Evolutionary conservation across 2,888 invertebrate genomes (phyloP).

Genomic region (Pocota personata): DNA sequence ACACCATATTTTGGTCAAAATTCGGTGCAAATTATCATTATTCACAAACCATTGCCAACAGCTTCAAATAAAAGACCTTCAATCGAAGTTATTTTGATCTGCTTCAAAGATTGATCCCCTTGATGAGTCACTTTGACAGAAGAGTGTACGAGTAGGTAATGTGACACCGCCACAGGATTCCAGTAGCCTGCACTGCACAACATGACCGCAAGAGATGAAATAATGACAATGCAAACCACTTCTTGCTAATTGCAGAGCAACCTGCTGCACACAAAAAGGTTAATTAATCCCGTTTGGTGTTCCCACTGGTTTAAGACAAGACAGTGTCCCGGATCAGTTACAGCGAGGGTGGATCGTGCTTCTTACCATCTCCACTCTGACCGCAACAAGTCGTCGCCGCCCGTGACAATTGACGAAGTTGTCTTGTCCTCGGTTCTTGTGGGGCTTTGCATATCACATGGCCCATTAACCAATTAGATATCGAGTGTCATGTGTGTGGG

Average conservation of each 20-base stretch:
- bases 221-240: constrained; percentile 50
- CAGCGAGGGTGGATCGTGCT: constrained; percentile 67
- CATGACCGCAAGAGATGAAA: constrained; percentile 61
- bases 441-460: constrained; percentile 66
- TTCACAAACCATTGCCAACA: background rate
- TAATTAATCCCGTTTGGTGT: constrained; percentile 68
- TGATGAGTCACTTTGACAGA: constrained; percentile 33
- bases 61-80: background rate
- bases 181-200: background rate
- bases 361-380: constrained; percentile 11
- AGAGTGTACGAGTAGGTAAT: too few relatives aligned
- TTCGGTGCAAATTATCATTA: constrained; percentile 25
- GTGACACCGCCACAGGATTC: constrained; percentile 29
- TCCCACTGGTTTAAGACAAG: constrained; percentile 15
- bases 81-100: constrained; percentile 44
- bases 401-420: constrained; percentile 37
- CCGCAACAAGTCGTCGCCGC: constrained; percentile 46
- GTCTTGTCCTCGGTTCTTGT: constrained; percentile 31
- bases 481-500: constrained; percentile 57
- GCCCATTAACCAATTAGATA: constrained; percentile 59
- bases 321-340: constrained; percentile 46
- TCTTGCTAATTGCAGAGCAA: constrained; percentile 67
- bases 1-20: constrained; percentile 45
- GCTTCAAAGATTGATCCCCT: background rate
- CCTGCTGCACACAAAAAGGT: constrained; percentile 56